A percentile compares a stretch with the other conserved stretches of the same genome.
phyloP scores from a whole-genome alignment of 2,113 vertebrate species.

The Mustela nigripes region DNA sequence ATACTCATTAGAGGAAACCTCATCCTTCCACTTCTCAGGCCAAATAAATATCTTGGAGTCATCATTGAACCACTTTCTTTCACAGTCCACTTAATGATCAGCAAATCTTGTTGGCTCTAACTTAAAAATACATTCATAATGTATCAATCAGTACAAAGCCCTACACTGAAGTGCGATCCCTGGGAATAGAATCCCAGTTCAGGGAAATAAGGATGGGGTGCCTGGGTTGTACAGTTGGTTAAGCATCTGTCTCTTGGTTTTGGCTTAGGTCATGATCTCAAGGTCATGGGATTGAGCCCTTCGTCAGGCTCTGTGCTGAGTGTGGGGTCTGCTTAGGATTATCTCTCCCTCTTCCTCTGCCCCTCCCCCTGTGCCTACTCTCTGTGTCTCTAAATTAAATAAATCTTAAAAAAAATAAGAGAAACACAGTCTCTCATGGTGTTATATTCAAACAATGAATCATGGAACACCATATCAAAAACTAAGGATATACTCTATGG shows the following conservation, averaged over 20 bases:
- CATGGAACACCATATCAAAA: too few relatives aligned
- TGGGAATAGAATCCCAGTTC: not conserved
- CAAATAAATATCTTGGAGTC: slow-evolving; percentile 7
- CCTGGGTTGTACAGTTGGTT: not conserved
- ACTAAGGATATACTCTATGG: too few relatives aligned
- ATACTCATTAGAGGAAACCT: not conserved
- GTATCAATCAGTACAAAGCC: not conserved
- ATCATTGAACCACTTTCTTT: not conserved
- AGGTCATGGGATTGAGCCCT: not conserved
- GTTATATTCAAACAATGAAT: too few relatives aligned
- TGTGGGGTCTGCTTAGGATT: not conserved
- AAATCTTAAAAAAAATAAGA: not conserved
- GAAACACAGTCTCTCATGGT: not conserved
- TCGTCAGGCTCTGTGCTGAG: not conserved
- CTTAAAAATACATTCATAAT: not conserved
- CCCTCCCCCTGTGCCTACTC: not conserved
- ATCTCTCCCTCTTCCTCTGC: not conserved
- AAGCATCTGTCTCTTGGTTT: not conserved
- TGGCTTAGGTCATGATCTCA: not conserved
- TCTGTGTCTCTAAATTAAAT: not conserved
- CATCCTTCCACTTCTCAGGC: not conserved
- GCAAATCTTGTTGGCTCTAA: not conserved
- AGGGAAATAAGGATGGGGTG: not conserved
- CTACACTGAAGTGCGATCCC: not conserved
- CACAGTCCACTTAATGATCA: not conserved